Percentiles rank a stretch among this genome's conserved stretches.
These are phyloP conservation scores for Uria aalge DNA, from an alignment of 2,113 vertebrate species.

Conservation along the genomic window DNA sequence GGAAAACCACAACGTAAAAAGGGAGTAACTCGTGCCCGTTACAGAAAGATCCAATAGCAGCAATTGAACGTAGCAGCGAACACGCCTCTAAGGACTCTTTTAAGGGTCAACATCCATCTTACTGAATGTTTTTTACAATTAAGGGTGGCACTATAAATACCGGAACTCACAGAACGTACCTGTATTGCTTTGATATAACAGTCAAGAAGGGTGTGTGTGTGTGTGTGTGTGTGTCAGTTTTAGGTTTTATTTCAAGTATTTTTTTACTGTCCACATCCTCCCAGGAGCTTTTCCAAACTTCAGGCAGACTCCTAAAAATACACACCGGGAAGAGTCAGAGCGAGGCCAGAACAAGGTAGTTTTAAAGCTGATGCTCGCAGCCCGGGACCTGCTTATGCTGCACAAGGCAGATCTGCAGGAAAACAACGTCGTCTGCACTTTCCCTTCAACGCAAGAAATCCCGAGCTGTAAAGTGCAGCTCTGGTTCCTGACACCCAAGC, in stretches of 20 bases:
- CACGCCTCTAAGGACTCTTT: neutral
- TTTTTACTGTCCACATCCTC: neutral
- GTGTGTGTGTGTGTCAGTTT: neutral
- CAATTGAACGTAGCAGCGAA: neutral
- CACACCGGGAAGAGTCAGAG: neutral
- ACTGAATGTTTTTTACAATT: neutral
- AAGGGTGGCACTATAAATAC: neutral
- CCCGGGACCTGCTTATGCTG: neutral
- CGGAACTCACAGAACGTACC: neutral
- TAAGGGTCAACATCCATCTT: neutral
- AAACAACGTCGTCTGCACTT: neutral
- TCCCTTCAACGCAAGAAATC: neutral
- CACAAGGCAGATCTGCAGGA: neutral
- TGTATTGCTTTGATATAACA: neutral
- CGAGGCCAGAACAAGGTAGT: neutral
- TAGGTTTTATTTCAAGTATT: neutral
- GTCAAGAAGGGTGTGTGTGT: neutral
- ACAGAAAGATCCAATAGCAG: neutral
- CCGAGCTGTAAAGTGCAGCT: neutral
- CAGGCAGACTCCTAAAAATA: neutral
- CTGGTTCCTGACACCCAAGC: neutral
- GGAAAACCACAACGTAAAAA: neutral
- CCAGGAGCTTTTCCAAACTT: neutral
- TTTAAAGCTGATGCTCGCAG: neutral
- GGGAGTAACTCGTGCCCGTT: neutral